Percentiles rank a stretch among this genome's conserved stretches.
Conservation (phyloP, 2,797 vertebrate species). For the Argyrosomus regius region DNA sequence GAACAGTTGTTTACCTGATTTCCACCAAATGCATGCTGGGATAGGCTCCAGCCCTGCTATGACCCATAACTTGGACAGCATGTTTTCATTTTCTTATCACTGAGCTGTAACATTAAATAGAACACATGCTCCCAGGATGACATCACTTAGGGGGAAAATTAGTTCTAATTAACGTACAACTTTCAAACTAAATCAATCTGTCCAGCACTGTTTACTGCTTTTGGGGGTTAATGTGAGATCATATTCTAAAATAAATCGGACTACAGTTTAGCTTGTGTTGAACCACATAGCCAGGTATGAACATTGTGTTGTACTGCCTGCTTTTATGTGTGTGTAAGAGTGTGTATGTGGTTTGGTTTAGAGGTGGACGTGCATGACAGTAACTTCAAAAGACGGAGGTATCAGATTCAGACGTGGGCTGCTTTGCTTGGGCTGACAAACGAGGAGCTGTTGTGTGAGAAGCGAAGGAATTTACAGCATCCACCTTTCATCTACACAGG, state of each 20-base stretch:
- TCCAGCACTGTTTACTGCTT: not conserved
- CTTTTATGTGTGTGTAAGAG: constrained; percentile 24
- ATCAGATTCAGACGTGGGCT: constrained; percentile 87
- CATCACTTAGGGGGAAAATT: constrained; percentile 4
- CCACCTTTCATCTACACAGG: constrained; percentile 88
- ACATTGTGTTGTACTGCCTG: constrained; percentile 17
- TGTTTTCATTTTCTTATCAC: constrained; percentile 51
- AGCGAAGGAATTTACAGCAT: constrained; percentile 87
- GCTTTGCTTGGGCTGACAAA: constrained; percentile 81
- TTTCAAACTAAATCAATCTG: constrained; percentile 24
- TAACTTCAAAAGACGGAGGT: constrained; percentile 82
- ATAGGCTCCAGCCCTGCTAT: constrained; percentile 20
- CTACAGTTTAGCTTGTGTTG: not conserved
- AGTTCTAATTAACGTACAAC: constrained; percentile 17
- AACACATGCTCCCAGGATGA: constrained; percentile 32
- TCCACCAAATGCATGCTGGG: constrained; percentile 26
- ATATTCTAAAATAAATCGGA: constrained; percentile 1
- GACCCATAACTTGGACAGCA: constrained; percentile 38
- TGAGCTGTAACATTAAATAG: constrained; percentile 56
- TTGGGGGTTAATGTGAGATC: not conserved
- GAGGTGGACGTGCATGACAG: constrained; percentile 70
- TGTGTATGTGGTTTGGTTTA: constrained; percentile 51
- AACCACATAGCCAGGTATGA: not conserved
- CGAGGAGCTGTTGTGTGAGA: constrained; percentile 84
- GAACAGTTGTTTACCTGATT: constrained; percentile 22